phyloP scores from a whole-genome alignment of 2,113 vertebrate species.

The Otocyon megalotis region DNA sequence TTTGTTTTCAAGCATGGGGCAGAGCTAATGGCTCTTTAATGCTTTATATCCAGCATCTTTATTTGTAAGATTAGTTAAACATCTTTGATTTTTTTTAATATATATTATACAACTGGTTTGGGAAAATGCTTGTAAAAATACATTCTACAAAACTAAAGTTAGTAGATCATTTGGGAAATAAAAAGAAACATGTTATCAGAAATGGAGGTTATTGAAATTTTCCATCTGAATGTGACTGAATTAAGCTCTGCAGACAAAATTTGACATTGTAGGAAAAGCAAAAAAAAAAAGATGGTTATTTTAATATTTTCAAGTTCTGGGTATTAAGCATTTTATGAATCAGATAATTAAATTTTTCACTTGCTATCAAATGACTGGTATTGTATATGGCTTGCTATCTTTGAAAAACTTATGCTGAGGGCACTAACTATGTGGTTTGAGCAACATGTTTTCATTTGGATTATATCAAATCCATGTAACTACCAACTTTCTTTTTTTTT shows the following conservation, averaged over 20 bases:
- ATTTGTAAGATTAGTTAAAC: conserved; percentile 55
- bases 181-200: conserved; percentile 60
- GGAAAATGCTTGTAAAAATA: conserved; percentile 66
- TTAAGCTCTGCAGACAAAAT: conserved; percentile 49
- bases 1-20: background rate
- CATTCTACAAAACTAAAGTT: conserved; percentile 66
- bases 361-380: background rate
- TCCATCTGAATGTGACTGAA: conserved; percentile 55
- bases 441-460: background rate
- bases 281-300: background rate
- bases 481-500: too few relatives aligned
- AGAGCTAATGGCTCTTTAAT: background rate
- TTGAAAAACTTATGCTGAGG: background rate
- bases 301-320: conserved; percentile 4
- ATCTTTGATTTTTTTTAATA: conserved; percentile 27
- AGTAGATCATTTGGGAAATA: conserved; percentile 73
- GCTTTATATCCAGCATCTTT: conserved; percentile 30
- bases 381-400: background rate
- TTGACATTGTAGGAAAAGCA: conserved; percentile 33
- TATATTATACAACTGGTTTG: conserved; percentile 28
- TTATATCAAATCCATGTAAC: background rate
- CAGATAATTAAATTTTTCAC: background rate
- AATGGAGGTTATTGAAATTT: conserved; percentile 68
- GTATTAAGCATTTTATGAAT: background rate
- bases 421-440: background rate